Conservation (phyloP, 1,140 invertebrate species). For the Andrena cerasifolii region DNA sequence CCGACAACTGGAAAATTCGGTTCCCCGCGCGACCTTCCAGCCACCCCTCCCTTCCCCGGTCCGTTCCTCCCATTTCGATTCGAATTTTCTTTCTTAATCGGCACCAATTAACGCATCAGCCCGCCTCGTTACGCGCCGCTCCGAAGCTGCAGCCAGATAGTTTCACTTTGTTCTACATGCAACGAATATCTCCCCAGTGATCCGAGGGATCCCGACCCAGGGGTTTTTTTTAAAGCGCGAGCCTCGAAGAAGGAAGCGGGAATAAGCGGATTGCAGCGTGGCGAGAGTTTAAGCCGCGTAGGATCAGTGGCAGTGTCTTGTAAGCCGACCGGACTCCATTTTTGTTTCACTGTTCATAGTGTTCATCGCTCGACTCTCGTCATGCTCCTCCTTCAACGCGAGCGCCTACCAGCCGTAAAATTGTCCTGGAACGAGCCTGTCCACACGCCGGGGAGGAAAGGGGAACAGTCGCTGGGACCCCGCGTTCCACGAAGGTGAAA, state of each 20-base stretch:
- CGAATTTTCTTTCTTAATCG: background rate
- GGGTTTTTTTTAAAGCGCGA: constrained; percentile 49
- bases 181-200: constrained; percentile 33
- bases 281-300: constrained; percentile 57
- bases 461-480: background rate
- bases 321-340: constrained; percentile 54
- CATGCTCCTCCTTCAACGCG: background rate
- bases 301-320: constrained; percentile 61
- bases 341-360: constrained; percentile 42
- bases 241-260: constrained; percentile 45
- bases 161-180: constrained; percentile 25
- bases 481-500: background rate
- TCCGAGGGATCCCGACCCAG: constrained; percentile 4
- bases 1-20: constrained; percentile 15
- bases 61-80: background rate
- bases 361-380: constrained; percentile 8
- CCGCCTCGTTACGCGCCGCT: too few species aligned
- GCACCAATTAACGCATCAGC: background rate
- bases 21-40: background rate
- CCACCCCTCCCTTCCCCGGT: too few species aligned
- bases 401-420: background rate
- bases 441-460: background rate
- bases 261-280: constrained; percentile 61
- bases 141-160: background rate
- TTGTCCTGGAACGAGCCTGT: constrained; percentile 1